Percentiles rank a stretch among this genome's conserved stretches.
These are phyloP conservation scores for Salminus brasiliensis DNA, from an alignment of 2,113 vertebrate genomes.

Conservation along the genomic window DNA sequence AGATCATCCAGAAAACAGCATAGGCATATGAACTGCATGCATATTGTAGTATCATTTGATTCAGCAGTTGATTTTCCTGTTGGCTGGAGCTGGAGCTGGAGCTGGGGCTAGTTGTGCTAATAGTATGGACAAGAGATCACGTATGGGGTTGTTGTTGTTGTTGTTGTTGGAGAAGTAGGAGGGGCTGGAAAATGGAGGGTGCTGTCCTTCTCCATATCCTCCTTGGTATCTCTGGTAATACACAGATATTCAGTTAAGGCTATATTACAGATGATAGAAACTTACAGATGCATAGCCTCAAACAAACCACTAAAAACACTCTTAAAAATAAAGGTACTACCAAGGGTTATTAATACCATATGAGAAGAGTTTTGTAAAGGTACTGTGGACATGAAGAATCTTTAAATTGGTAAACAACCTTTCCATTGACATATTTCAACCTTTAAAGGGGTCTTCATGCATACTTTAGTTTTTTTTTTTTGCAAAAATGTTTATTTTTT, in stretches of 20 bases:
- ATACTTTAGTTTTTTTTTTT: no score
- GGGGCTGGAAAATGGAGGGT: background rate
- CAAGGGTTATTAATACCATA: no score
- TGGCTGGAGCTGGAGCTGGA: conserved; percentile 7
- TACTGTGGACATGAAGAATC: no score
- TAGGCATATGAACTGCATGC: background rate
- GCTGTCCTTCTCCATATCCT: background rate
- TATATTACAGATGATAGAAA: background rate
- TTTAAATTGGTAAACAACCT: no score
- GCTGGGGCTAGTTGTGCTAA: background rate
- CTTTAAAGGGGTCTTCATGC: no score
- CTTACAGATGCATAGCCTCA: background rate
- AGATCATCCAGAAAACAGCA: background rate
- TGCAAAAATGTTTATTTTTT: no score
- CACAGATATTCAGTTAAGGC: background rate
- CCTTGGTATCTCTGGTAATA: background rate
- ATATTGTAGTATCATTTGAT: background rate
- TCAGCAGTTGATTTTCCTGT: background rate
- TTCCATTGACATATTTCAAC: no score
- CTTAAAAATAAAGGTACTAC: no score
- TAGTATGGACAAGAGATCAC: background rate
- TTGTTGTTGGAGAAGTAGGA: background rate
- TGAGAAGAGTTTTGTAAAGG: no score
- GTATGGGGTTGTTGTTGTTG: background rate
- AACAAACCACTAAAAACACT: no score